phyloP scores from a whole-genome alignment of 2,888 invertebrate genomes.

The Cancer borealis region DNA sequence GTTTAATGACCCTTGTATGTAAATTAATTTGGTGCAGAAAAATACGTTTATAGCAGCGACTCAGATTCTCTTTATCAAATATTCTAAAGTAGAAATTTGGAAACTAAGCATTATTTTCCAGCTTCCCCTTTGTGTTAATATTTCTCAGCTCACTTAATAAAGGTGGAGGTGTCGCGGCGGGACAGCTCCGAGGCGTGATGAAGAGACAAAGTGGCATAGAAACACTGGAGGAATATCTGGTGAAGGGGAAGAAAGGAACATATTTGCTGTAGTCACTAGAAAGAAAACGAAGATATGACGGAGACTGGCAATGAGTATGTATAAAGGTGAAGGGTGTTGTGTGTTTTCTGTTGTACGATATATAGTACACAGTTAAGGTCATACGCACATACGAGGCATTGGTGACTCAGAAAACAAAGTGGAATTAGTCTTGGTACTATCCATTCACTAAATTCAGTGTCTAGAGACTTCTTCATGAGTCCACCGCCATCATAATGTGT shows the following conservation, averaged over 20 bases:
- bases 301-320: not conserved
- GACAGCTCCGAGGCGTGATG: not conserved
- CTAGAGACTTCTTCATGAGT: no score
- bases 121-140: not conserved
- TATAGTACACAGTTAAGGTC: not conserved
- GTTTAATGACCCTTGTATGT: not conserved
- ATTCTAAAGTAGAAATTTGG: not conserved
- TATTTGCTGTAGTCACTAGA: not conserved
- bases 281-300: not conserved
- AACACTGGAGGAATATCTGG: not conserved
- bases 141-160: constrained; percentile 16
- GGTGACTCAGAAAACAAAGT: not conserved
- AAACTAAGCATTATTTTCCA: not conserved
- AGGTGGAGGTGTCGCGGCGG: not conserved
- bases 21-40: not conserved
- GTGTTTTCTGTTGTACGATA: not conserved
- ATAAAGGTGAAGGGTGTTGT: not conserved
- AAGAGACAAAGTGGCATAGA: not conserved
- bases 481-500: no score
- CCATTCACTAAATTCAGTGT: not conserved
- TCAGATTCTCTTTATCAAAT: not conserved
- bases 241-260: not conserved
- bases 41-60: not conserved
- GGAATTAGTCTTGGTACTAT: not conserved
- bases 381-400: no score